These are phyloP conservation scores for Drosophila kohkoa DNA, from an alignment of 1,140 invertebrate genomes.

Conservation along the genomic window DNA sequence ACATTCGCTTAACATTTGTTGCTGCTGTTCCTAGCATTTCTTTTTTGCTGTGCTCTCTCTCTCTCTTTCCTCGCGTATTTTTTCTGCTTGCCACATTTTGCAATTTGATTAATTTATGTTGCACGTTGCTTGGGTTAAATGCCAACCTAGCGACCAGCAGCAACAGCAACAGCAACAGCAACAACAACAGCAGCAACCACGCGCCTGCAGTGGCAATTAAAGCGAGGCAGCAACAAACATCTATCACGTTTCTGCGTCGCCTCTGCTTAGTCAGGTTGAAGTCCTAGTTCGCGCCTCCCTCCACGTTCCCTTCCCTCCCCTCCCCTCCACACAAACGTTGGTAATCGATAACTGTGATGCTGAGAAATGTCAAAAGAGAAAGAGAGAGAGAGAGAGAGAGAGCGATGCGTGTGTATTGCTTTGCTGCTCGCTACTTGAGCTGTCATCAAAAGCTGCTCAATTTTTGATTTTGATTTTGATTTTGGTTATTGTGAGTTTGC, in stretches of 20 bases:
- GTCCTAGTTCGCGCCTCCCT: background rate
- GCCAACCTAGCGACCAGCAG: constrained; percentile 2
- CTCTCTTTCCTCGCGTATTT: constrained; percentile 12
- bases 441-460: constrained; percentile 83
- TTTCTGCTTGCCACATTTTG: constrained; percentile 50
- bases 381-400: too few relatives aligned
- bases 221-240: constrained; percentile 11
- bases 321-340: background rate
- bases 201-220: constrained; percentile 47
- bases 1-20: constrained; percentile 40
- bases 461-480: constrained; percentile 81
- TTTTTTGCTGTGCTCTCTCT: constrained; percentile 2
- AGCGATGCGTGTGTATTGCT: background rate
- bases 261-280: constrained; percentile 14
- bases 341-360: constrained; percentile 38
- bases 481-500: constrained; percentile 61
- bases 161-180: too few relatives aligned
- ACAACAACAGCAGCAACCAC: background rate
- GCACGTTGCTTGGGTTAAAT: constrained; percentile 48
- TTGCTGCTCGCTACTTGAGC: constrained; percentile 59
- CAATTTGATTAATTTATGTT: constrained; percentile 79
- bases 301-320: too few relatives aligned
- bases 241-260: background rate
- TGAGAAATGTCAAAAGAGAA: background rate
- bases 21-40: constrained; percentile 15